These are phyloP conservation scores for Epistrophe grossulariae DNA, from an alignment of 2,888 invertebrate genomes.

Conservation along the genomic window DNA sequence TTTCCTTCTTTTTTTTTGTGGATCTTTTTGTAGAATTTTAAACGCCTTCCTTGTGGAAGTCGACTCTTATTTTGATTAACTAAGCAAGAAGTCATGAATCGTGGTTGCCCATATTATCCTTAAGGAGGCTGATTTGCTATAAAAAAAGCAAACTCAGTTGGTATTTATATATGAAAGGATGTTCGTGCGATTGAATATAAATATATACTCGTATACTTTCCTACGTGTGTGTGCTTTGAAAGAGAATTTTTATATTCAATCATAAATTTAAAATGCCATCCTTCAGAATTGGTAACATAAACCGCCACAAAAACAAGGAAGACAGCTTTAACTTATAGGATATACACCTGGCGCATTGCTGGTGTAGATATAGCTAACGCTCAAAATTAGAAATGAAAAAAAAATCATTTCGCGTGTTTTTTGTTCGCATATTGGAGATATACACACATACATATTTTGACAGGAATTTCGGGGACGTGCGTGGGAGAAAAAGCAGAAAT, in stretches of 20 bases:
- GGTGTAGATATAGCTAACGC: not conserved
- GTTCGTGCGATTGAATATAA: constrained; percentile 59
- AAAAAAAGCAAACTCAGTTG: constrained; percentile 1
- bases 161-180: constrained; percentile 16
- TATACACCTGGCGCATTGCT: constrained; percentile 55
- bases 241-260: constrained; percentile 71
- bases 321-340: constrained; percentile 39
- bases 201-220: not conserved
- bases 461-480: not conserved
- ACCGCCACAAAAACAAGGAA: constrained; percentile 19
- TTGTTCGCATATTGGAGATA: constrained; percentile 45
- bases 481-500: not conserved
- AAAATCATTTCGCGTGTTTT: constrained; percentile 66
- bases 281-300: constrained; percentile 32
- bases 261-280: constrained; percentile 69
- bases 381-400: constrained; percentile 16
- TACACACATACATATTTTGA: constrained; percentile 7
- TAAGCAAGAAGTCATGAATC: constrained; percentile 42
- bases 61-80: constrained; percentile 38
- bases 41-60: constrained; percentile 18
- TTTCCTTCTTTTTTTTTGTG: not conserved
- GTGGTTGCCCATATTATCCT: constrained; percentile 17
- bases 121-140: constrained; percentile 49
- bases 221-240: not conserved
- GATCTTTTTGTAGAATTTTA: constrained; percentile 32